These are phyloP conservation scores for Agonopterix heracliana DNA, from an alignment of 2,888 invertebrate species.

Conservation along the genomic window DNA sequence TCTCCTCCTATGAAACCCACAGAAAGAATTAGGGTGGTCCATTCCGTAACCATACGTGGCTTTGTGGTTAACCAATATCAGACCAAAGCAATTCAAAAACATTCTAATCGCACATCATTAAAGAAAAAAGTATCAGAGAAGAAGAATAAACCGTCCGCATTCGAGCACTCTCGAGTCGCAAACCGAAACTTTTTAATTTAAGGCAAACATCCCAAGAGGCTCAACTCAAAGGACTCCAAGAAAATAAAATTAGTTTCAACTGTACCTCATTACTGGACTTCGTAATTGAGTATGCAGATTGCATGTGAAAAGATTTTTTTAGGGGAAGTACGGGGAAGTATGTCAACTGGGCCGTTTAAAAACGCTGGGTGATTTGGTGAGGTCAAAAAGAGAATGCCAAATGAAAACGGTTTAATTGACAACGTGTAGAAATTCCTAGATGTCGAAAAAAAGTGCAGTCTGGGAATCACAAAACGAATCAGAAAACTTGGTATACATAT, in stretches of 20 bases:
- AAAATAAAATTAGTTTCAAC: constrained; percentile 56
- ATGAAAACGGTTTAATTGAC: constrained; percentile 13
- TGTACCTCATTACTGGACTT: constrained; percentile 52
- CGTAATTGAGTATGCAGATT: constrained; percentile 46
- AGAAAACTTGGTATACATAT: too few species aligned
- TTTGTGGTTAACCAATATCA: too few species aligned
- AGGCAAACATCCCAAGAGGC: constrained; percentile 53
- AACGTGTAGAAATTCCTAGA: background rate
- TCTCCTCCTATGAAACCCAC: too few species aligned
- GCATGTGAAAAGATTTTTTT: constrained; percentile 30
- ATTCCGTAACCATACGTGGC: too few species aligned
- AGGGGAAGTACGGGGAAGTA: constrained; percentile 7
- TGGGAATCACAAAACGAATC: too few species aligned
- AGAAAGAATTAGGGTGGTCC: too few species aligned
- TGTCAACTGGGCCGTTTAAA: constrained; percentile 17
- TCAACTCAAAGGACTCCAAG: constrained; percentile 45
- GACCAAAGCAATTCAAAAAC: background rate
- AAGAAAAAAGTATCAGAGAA: constrained; percentile 42
- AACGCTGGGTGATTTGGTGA: constrained; percentile 11
- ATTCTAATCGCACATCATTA: constrained; percentile 49
- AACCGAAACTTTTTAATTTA: constrained; percentile 61
- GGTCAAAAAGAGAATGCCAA: constrained; percentile 13
- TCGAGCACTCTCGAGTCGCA: constrained; percentile 28
- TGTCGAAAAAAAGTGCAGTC: too few species aligned
- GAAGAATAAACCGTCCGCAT: constrained; percentile 35